These are phyloP conservation scores for Equus quagga DNA, from an alignment of 2,113 vertebrate genomes.

Conservation along the genomic window DNA sequence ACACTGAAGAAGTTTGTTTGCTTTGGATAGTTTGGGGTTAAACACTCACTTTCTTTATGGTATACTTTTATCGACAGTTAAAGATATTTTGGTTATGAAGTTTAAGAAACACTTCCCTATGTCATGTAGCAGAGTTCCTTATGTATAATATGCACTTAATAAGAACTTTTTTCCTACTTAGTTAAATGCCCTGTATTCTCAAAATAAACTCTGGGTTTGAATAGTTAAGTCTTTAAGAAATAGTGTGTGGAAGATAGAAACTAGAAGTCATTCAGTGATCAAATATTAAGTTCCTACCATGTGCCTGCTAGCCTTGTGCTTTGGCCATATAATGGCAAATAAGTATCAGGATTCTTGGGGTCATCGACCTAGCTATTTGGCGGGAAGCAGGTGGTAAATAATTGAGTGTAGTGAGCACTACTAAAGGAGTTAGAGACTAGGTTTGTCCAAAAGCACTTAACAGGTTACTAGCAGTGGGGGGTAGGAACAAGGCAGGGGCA, in stretches of 20 bases:
- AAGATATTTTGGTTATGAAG: constrained; percentile 38
- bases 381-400: background rate
- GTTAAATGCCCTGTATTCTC: background rate
- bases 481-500: background rate
- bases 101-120: background rate
- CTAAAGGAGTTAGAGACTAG: background rate
- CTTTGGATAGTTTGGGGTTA: background rate
- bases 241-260: background rate
- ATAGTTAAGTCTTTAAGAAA: constrained; percentile 20
- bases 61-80: background rate
- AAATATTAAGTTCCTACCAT: background rate
- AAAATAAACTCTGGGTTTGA: constrained; percentile 22
- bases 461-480: background rate
- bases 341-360: background rate
- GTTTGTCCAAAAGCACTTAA: background rate
- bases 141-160: background rate
- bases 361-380: background rate
- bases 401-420: background rate
- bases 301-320: background rate
- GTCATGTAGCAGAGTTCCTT: background rate
- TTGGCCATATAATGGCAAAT: background rate
- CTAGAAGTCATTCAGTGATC: background rate
- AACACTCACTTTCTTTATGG: background rate
- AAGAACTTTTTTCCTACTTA: background rate
- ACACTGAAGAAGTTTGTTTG: constrained; percentile 22